Base-by-base conservation (phyloP, 2,113 vertebrate genomes). In the Perca schrenkii region DNA sequence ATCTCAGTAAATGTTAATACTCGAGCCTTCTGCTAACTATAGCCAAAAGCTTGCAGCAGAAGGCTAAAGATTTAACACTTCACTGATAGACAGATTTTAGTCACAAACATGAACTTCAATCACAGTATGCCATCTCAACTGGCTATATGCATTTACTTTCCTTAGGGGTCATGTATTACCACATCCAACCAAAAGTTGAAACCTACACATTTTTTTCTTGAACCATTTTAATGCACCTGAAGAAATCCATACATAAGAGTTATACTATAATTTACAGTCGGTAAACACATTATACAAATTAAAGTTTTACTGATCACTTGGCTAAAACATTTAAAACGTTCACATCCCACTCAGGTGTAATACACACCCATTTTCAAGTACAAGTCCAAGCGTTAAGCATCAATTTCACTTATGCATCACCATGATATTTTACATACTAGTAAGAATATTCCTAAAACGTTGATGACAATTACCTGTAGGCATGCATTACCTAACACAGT, bases 381-480 rank as follows among this genome's bases (percentile, higher is more conserved):
- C 17, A 53, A 54, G 25, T 12, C 54, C 19, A 54, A 49, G 19
- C 6, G 8, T 64, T 43, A 82, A 67, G 58, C 64, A 79, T 72
- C 46, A 50, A 3, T 19, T 50, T 47, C n/a, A 17, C 52, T 46
- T 34, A 34, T 11, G 4, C 1, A 75, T 79, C 46, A 66, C 8
- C 52, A 75, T 43, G 19, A 84, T 75, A 85, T 82, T 79, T 86
- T 40, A 86, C 56, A 86, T 6, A 68, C 21, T 74, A 58, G 0
- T n/a, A 62, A 70, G 43, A 77, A 56, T 49, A 53, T 82, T 67
- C 3, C 64, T 69, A 73, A 77, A 77, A 77, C 2, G 1, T 19
- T 57, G 54, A 77, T 21, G 46, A 25, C 40, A 10, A 11, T 43
- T 43, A 43, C 40, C 10, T 43, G 40, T 43, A 43, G 40, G 40